A percentile compares a stretch with the other conserved stretches of the same genome.
Conservation (phyloP, 1,140 invertebrate genomes). For the Lethocerus indicus region DNA sequence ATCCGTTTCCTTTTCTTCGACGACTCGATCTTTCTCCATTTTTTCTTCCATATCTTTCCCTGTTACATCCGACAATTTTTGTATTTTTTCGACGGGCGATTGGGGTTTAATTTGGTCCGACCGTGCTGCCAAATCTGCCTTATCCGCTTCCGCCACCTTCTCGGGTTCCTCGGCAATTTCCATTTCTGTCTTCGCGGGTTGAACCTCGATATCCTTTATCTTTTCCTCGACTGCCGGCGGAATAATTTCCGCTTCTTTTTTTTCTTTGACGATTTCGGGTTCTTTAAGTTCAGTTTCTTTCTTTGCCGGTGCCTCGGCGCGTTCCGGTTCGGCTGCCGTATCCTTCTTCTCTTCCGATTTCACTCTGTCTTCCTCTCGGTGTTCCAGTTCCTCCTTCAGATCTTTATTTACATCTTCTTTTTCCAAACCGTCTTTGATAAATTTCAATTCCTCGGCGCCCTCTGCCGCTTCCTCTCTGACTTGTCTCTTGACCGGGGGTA, state of each 20-base stretch:
- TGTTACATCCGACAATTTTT: too few species aligned
- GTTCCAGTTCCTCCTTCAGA: constrained; percentile 17
- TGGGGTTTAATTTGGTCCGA: too few species aligned
- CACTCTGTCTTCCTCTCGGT: constrained; percentile 9
- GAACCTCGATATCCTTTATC: too few species aligned
- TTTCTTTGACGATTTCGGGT: background rate
- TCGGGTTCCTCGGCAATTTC: too few species aligned
- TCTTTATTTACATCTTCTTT: constrained; percentile 18
- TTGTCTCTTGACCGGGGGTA: constrained; percentile 6
- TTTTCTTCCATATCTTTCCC: too few species aligned
- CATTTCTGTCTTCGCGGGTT: too few species aligned
- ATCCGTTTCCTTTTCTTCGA: too few species aligned
- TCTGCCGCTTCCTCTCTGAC: constrained; percentile 19
- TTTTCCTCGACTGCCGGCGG: too few species aligned
- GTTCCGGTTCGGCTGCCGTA: background rate
- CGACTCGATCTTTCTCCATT: too few species aligned
- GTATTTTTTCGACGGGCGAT: too few species aligned
- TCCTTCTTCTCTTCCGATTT: constrained; percentile 11
- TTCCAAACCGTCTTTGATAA: constrained; percentile 16
- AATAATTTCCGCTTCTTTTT: constrained; percentile 1
- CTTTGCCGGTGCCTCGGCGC: constrained; percentile 7
- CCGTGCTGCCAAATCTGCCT: too few species aligned
- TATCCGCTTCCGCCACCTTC: too few species aligned
- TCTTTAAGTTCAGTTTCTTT: constrained; percentile 23
- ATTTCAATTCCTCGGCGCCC: constrained; percentile 18